phyloP scores from a whole-genome alignment of 2,888 invertebrate genomes.

The Cremastobaeus sp. region DNA sequence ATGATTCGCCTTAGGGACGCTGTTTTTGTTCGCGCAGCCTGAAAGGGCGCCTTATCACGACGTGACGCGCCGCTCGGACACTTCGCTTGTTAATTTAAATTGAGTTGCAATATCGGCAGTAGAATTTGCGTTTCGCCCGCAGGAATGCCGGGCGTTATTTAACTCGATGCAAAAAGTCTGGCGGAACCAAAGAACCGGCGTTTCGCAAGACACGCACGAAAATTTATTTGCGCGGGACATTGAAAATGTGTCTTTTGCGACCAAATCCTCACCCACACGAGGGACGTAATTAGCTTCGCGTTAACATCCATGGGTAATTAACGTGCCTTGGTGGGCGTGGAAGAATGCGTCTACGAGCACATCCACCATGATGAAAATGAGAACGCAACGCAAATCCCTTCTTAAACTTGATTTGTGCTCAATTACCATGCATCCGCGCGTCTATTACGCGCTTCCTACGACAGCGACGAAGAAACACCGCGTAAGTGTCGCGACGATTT shows the following conservation, averaged over 20 bases:
- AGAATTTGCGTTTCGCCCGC: slow-evolving; percentile 7
- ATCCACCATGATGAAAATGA: slow-evolving; percentile 65
- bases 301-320: slow-evolving; percentile 63
- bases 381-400: slow-evolving; percentile 68
- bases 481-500: slow-evolving; percentile 72
- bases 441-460: slow-evolving; percentile 62
- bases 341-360: slow-evolving; percentile 67
- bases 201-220: slow-evolving; percentile 29
- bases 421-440: slow-evolving; percentile 74
- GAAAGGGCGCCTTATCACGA: neutral
- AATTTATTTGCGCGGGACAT: slow-evolving; percentile 44
- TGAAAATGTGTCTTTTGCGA: slow-evolving; percentile 46
- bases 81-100: slow-evolving; percentile 7
- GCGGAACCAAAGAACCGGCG: slow-evolving; percentile 26
- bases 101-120: slow-evolving; percentile 17
- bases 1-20: slow-evolving; percentile 66
- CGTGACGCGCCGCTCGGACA: neutral
- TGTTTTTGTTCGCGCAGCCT: no score
- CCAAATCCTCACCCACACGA: slow-evolving; percentile 57
- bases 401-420: slow-evolving; percentile 79
- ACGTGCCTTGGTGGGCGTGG: slow-evolving; percentile 61
- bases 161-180: slow-evolving; percentile 29
- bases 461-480: slow-evolving; percentile 64
- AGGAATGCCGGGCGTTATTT: slow-evolving; percentile 44
- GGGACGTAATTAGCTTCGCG: slow-evolving; percentile 61